Percentiles rank a stretch among this genome's conserved stretches.
These are phyloP conservation scores for Arvicanthis niloticus DNA, from an alignment of 2,113 vertebrate species.

Conservation along the genomic window DNA sequence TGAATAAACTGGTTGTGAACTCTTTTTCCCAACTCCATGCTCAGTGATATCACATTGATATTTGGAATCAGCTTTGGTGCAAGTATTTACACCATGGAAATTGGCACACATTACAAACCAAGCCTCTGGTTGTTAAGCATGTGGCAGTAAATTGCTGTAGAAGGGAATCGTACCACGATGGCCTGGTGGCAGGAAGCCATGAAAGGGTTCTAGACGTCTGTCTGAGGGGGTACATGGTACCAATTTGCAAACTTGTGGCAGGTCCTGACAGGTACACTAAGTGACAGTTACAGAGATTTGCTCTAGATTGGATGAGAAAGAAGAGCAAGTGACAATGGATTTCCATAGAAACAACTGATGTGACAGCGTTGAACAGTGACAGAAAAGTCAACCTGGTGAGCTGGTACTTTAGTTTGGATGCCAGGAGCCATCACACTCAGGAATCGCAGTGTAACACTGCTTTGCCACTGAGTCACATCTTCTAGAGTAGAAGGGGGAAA, in stretches of 20 bases:
- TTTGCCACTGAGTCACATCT: conserved; percentile 17
- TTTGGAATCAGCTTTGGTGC: background rate
- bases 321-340: background rate
- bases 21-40: background rate
- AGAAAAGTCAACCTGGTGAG: background rate
- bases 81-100: conserved; percentile 42
- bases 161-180: background rate
- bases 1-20: background rate
- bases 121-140: background rate
- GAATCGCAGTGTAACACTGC: conserved; percentile 25
- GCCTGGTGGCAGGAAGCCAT: background rate
- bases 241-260: background rate
- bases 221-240: background rate
- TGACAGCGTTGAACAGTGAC: background rate
- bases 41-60: background rate
- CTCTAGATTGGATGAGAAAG: conserved; percentile 22
- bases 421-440: background rate
- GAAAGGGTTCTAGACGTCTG: background rate
- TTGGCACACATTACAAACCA: background rate
- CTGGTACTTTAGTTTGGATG: background rate
- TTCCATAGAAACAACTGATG: background rate
- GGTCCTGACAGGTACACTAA: background rate
- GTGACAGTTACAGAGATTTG: background rate
- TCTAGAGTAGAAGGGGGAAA: background rate
- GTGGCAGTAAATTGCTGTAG: background rate